Conservation (phyloP, 2,888 invertebrate species). For the Pyrgus malvae region DNA sequence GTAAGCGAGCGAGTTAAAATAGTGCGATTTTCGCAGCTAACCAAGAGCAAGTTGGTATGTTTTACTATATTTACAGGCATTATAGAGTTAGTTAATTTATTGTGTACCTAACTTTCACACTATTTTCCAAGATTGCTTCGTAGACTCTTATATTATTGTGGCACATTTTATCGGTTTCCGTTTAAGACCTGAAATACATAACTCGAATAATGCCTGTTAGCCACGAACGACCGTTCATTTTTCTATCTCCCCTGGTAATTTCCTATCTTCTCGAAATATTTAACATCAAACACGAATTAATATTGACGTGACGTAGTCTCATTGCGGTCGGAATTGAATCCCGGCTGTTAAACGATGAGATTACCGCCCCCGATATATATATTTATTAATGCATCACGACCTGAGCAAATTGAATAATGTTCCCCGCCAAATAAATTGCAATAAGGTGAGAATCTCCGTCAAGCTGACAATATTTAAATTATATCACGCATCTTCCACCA, state of each 20-base stretch:
- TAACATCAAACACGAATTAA: slow-evolving; percentile 7
- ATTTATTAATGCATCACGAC: slow-evolving; percentile 64
- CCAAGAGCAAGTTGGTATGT: too few species aligned
- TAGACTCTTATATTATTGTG: not conserved
- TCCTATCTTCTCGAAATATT: not conserved
- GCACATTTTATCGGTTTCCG: not conserved
- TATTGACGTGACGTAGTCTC: slow-evolving; percentile 19
- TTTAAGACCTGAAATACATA: not conserved
- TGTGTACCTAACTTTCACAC: too few species aligned
- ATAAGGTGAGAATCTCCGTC: slow-evolving; percentile 63
- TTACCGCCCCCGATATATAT: slow-evolving; percentile 52
- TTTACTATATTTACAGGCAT: too few species aligned
- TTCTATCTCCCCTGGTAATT: not conserved
- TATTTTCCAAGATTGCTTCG: not conserved
- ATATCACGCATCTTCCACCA: slow-evolving; percentile 69
- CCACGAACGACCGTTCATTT: not conserved
- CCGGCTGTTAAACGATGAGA: slow-evolving; percentile 14
- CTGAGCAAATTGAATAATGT: slow-evolving; percentile 68
- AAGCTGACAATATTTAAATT: slow-evolving; percentile 77
- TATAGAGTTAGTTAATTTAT: too few species aligned
- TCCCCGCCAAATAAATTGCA: slow-evolving; percentile 75
- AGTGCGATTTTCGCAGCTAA: too few species aligned
- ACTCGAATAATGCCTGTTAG: not conserved
- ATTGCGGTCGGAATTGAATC: slow-evolving; percentile 19
- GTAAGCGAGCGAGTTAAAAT: too few species aligned